Conservation (phyloP, 2,888 invertebrate genomes). For the Drosophila suboccidentalis region DNA sequence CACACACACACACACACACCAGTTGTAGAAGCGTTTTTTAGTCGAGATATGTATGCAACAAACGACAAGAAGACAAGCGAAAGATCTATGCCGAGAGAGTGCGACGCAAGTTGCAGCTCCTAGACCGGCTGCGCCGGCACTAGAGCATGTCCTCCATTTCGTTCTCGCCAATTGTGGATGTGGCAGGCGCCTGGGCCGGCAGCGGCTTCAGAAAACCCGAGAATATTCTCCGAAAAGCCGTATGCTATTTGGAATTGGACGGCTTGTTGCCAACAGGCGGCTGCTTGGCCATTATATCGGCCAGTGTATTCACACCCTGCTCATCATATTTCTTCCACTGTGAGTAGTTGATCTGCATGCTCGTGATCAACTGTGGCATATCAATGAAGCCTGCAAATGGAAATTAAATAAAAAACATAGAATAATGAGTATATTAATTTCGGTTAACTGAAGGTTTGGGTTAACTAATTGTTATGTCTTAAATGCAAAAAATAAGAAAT, state of each 20-base stretch:
- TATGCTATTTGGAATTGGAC: constrained; percentile 84
- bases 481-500: no score
- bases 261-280: constrained; percentile 79
- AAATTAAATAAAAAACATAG: no score
- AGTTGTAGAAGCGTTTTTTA: constrained; percentile 51
- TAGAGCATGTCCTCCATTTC: constrained; percentile 79
- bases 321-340: constrained; percentile 96
- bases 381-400: constrained; percentile 92
- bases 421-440: neutral
- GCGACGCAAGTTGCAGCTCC: constrained; percentile 59
- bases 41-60: constrained; percentile 54
- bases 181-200: constrained; percentile 82
- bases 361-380: constrained; percentile 94
- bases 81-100: constrained; percentile 65
- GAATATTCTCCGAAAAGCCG: constrained; percentile 84
- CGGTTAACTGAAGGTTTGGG: no score
- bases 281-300: constrained; percentile 88
- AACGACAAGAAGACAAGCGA: constrained; percentile 28
- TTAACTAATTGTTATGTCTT: no score
- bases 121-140: constrained; percentile 67
- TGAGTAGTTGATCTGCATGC: constrained; percentile 94
- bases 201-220: constrained; percentile 83
- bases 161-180: constrained; percentile 80
- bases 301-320: constrained; percentile 90
- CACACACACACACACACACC: constrained; percentile 10